phyloP scores from a whole-genome alignment of 2,797 vertebrate genomes.

The Sebastes elongatus region DNA sequence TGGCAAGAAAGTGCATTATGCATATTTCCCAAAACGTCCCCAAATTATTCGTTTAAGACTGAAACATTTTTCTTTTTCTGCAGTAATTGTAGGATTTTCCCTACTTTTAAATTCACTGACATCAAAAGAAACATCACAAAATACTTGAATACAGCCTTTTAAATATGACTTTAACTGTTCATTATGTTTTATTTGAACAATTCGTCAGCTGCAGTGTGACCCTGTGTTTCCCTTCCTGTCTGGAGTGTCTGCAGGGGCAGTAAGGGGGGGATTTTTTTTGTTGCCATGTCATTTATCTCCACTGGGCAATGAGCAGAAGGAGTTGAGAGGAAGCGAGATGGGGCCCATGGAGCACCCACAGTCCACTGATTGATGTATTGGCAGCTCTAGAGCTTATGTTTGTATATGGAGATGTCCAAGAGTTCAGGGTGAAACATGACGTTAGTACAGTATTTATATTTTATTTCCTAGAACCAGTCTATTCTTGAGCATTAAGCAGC shows the following conservation, averaged over 20 bases:
- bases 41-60: neutral
- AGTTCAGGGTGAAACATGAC: constrained; percentile 13
- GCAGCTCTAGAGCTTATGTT: constrained; percentile 23
- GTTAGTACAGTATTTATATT: constrained; percentile 7
- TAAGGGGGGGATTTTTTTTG: constrained; percentile 30
- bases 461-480: constrained; percentile 10
- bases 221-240: constrained; percentile 53
- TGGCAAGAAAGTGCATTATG: neutral
- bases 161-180: constrained; percentile 9
- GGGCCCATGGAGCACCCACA: constrained; percentile 28
- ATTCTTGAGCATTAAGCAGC: constrained; percentile 6
- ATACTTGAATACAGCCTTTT: neutral
- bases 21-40: neutral
- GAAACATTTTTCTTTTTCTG: neutral
- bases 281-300: constrained; percentile 73
- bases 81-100: neutral
- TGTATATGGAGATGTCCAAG: neutral
- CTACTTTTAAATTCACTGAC: neutral
- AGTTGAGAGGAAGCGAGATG: constrained; percentile 53
- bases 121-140: neutral
- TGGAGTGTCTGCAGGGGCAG: constrained; percentile 33
- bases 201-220: constrained; percentile 34
- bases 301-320: constrained; percentile 50
- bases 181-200: constrained; percentile 44
- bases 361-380: constrained; percentile 26